These are phyloP conservation scores for Coracopsis vasa DNA, from an alignment of 2,113 vertebrate genomes.

Conservation along the genomic window DNA sequence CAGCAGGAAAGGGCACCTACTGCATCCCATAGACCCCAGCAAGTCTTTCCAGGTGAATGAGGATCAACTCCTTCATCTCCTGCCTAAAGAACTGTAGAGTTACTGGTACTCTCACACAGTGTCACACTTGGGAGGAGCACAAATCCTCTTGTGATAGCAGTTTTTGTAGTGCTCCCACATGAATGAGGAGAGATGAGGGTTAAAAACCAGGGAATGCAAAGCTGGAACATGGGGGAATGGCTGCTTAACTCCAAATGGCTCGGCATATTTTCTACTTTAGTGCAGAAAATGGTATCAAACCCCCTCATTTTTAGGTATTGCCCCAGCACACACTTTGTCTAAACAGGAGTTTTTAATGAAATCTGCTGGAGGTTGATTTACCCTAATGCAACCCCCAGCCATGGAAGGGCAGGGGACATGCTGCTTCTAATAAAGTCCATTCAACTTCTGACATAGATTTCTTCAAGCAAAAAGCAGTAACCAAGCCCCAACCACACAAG, in stretches of 20 bases:
- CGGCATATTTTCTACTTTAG: background rate
- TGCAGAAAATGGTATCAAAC: too few relatives aligned
- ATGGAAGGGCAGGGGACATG: background rate
- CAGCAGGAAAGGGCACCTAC: background rate
- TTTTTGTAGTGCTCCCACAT: background rate
- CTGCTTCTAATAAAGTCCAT: constrained; percentile 46
- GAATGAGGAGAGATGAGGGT: background rate
- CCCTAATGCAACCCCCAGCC: background rate
- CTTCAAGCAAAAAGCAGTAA: background rate
- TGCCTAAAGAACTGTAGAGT: background rate
- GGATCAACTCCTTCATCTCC: background rate
- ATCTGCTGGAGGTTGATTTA: background rate
- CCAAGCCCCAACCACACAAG: background rate
- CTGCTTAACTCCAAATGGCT: background rate
- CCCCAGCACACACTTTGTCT: background rate
- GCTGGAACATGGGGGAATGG: rapidly evolving
- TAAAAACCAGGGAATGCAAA: background rate
- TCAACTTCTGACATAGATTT: constrained; percentile 22
- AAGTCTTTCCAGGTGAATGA: background rate
- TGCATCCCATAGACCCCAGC: background rate
- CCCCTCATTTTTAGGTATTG: background rate
- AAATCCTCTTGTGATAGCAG: background rate
- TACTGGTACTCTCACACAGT: background rate
- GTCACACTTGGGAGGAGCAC: background rate
- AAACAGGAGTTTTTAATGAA: background rate